These are phyloP conservation scores for Gari tellinella DNA, from an alignment of 2,888 invertebrate species.

Conservation along the genomic window DNA sequence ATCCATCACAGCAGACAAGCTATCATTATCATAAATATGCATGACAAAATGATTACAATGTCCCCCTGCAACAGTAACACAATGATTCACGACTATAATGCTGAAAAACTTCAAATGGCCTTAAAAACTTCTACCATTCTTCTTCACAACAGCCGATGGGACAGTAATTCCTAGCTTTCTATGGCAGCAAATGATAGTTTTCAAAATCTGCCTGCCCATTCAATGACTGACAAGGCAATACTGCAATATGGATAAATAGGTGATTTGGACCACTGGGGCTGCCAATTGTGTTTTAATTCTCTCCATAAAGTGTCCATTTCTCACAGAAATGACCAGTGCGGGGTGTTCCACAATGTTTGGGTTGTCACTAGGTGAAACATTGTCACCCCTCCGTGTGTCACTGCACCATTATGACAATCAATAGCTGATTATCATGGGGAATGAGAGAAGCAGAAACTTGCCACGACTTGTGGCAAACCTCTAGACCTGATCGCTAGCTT, in stretches of 20 bases:
- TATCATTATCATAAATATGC: slow-evolving; percentile 39
- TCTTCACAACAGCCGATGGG: neutral
- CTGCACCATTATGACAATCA: slow-evolving; percentile 46
- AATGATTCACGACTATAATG: slow-evolving; percentile 4
- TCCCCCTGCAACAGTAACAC: slow-evolving; percentile 4
- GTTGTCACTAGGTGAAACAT: slow-evolving; percentile 45
- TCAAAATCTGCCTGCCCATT: no score
- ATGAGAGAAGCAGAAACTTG: slow-evolving; percentile 5
- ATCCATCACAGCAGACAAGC: slow-evolving; percentile 35
- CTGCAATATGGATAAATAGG: slow-evolving; percentile 31
- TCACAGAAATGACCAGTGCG: slow-evolving; percentile 55
- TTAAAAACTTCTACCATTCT: slow-evolving; percentile 3
- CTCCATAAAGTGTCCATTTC: slow-evolving; percentile 51
- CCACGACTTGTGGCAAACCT: no score
- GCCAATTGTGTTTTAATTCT: slow-evolving; percentile 45
- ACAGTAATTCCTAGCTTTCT: slow-evolving; percentile 2
- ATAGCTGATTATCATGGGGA: slow-evolving; percentile 36
- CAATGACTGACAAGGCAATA: slow-evolving; percentile 1
- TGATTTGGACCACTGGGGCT: slow-evolving; percentile 41
- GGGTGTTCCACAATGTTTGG: slow-evolving; percentile 52
- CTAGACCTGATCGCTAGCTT: no score
- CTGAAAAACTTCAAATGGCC: slow-evolving; percentile 4
- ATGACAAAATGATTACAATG: slow-evolving; percentile 28
- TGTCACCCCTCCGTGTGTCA: slow-evolving; percentile 39
- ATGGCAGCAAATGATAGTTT: no score